Evolutionary conservation across 2,113 vertebrate species (phyloP).

Genomic region (Acanthisitta chloris): DNA sequence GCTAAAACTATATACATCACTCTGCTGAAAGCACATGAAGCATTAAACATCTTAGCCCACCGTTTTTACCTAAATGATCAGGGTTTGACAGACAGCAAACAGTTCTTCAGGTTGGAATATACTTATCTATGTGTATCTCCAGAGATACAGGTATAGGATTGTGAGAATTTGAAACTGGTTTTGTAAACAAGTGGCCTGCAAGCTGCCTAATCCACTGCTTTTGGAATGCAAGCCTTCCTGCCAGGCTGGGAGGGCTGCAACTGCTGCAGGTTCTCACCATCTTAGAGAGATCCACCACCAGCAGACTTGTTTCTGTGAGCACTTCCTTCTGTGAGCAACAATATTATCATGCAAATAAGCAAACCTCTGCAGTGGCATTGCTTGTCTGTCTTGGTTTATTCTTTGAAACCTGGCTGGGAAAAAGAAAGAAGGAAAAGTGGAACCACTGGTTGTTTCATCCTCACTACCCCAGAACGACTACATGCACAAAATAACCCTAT

Average conservation of each 20-base stretch:
- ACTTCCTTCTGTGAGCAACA: not conserved
- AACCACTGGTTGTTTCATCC: not conserved
- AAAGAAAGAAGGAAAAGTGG: not conserved
- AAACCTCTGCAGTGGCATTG: not conserved
- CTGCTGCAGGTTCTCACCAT: not conserved
- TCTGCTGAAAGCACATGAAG: not conserved
- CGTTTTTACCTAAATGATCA: not conserved
- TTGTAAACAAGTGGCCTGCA: not conserved
- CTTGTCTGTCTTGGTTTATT: not conserved
- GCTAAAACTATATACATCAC: not conserved
- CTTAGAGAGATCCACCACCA: not conserved
- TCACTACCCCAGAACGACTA: not conserved
- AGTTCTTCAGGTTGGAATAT: not conserved
- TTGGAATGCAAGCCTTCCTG: not conserved
- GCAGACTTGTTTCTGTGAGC: not conserved
- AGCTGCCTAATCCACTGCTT: not conserved
- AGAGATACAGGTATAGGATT: not conserved
- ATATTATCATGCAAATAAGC: not conserved
- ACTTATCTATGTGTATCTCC: not conserved
- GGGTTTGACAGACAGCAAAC: not conserved
- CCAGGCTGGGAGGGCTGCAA: not conserved
- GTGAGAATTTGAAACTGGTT: not conserved
- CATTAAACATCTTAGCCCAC: not conserved
- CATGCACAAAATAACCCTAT: not conserved
- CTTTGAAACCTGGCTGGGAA: not conserved